phyloP scores from a whole-genome alignment of 1,140 invertebrate genomes.

The Ruditapes philippinarum region DNA sequence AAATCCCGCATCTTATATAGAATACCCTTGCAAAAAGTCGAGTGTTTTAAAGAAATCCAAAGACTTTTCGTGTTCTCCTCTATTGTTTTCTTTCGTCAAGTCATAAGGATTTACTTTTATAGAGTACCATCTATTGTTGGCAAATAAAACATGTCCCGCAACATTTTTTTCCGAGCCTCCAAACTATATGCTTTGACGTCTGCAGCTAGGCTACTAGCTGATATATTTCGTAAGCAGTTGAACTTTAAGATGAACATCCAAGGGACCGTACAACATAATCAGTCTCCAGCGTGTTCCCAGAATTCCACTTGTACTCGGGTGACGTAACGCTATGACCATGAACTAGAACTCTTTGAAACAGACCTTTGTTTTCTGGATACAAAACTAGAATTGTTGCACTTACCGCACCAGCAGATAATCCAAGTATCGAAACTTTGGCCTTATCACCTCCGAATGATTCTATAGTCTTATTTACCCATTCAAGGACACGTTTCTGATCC shows the following conservation, averaged over 20 bases:
- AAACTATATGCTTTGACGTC: background rate
- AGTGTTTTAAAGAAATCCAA: constrained; percentile 43
- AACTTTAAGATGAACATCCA: background rate
- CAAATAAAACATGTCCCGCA: background rate
- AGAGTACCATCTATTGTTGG: constrained; percentile 40
- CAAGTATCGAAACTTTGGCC: constrained; percentile 97
- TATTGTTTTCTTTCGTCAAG: too few species aligned
- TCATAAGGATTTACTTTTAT: too few species aligned
- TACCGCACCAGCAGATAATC: constrained; percentile 97
- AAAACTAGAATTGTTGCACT: constrained; percentile 93
- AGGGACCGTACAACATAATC: background rate
- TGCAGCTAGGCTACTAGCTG: background rate
- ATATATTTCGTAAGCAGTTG: constrained; percentile 7
- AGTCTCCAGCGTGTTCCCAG: background rate
- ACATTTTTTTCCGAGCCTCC: background rate
- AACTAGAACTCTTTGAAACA: constrained; percentile 65
- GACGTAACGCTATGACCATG: constrained; percentile 37
- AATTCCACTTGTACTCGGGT: background rate
- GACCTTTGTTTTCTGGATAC: constrained; percentile 20
- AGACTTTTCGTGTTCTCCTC: too few species aligned
- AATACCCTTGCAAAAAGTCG: constrained; percentile 39
- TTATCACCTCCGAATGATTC: constrained; percentile 96
- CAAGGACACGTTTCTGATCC: constrained; percentile 94
- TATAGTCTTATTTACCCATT: constrained; percentile 93
- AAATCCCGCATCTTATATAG: constrained; percentile 29